Conservation (phyloP, 2,888 invertebrate species). For the Pyrrhosoma nymphula region DNA sequence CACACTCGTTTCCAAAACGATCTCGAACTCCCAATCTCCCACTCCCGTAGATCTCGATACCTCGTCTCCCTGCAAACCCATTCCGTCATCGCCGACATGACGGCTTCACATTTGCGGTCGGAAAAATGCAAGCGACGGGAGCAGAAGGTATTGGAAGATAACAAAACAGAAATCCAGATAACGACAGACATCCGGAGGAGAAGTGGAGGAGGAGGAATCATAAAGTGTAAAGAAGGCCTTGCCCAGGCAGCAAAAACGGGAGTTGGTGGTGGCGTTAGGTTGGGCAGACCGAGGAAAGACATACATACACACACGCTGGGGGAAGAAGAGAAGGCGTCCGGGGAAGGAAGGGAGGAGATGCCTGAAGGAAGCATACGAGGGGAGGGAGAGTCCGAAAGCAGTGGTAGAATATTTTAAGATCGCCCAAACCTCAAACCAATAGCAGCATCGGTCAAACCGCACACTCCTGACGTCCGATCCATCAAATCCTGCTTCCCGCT, state of each 20-base stretch:
- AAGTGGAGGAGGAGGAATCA: neutral
- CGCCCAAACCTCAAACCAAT: slow-evolving; percentile 26
- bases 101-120: slow-evolving; percentile 48
- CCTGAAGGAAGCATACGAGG: neutral
- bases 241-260: neutral
- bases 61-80: neutral
- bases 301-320: neutral
- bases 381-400: neutral
- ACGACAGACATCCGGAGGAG: slow-evolving; percentile 12
- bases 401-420: slow-evolving; percentile 31
- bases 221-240: neutral
- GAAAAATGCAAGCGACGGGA: slow-evolving; percentile 20
- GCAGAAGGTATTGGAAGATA: slow-evolving; percentile 12
- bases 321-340: neutral
- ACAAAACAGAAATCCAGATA: neutral
- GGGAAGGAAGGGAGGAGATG: neutral
- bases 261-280: neutral
- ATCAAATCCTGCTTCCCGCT: slow-evolving; percentile 15
- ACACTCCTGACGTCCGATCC: slow-evolving; percentile 43
- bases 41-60: neutral
- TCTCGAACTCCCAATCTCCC: neutral
- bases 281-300: neutral
- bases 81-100: neutral
- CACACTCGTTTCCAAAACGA: neutral
- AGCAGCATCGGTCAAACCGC: slow-evolving; percentile 45